Evolutionary conservation across 1,140 invertebrate species (phyloP).

Genomic region (Hesperophylax magnus): DNA sequence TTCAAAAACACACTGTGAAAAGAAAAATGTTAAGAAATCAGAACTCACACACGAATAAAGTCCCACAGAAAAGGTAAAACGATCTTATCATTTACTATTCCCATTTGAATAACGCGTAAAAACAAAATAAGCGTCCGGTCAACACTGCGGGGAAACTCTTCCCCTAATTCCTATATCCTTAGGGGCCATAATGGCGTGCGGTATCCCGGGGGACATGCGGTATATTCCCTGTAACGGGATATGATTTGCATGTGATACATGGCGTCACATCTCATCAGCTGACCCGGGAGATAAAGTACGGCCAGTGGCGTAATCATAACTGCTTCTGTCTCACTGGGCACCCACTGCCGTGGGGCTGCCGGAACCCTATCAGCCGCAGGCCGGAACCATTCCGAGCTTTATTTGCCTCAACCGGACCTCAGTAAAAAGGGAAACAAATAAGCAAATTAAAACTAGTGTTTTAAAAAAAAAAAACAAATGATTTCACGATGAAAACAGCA

Average conservation of each 20-base stretch:
- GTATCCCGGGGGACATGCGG: slow-evolving; percentile 10
- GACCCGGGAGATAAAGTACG: slow-evolving; percentile 54
- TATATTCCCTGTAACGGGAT: slow-evolving; percentile 13
- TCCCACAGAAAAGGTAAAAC: slow-evolving; percentile 22
- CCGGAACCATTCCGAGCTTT: slow-evolving; percentile 1
- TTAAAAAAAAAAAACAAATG: not conserved
- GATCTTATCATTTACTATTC: slow-evolving; percentile 43
- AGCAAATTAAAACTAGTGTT: not conserved
- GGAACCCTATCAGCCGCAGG: slow-evolving; percentile 9
- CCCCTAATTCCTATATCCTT: not conserved
- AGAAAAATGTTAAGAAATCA: too few relatives aligned
- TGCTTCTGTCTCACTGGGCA: slow-evolving; percentile 57
- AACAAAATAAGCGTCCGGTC: slow-evolving; percentile 46
- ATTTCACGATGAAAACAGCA: not conserved
- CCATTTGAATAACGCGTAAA: slow-evolving; percentile 47
- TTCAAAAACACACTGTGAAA: too few relatives aligned
- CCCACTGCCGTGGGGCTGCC: not conserved
- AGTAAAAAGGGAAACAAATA: slow-evolving; percentile 21
- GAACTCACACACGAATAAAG: slow-evolving; percentile 17
- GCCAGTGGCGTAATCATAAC: slow-evolving; percentile 55
- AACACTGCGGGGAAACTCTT: not conserved
- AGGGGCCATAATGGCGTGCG: not conserved
- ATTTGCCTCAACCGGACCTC: not conserved
- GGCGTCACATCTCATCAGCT: slow-evolving; percentile 54
- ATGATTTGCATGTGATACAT: slow-evolving; percentile 57